Percentiles rank a stretch among this genome's conserved stretches.
Evolutionary conservation across 2,113 vertebrate species (phyloP).

Genomic region (Rhynchomys soricoides): DNA sequence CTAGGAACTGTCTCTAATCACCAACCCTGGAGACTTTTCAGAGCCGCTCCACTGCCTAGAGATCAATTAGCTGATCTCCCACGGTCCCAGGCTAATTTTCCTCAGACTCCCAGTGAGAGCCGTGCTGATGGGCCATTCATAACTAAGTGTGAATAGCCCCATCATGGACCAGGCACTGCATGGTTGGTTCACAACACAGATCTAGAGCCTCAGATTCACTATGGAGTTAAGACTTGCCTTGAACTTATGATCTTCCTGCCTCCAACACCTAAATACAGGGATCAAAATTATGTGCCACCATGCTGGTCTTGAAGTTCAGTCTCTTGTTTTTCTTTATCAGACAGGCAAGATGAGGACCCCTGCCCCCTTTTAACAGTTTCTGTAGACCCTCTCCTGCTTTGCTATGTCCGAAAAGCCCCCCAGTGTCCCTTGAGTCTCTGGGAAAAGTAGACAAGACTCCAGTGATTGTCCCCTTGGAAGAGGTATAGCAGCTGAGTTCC

Average conservation of each 20-base stretch:
- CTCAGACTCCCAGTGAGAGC: background rate
- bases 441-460: background rate
- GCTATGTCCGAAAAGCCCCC: background rate
- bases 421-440: background rate
- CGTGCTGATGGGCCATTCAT: background rate
- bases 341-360: background rate
- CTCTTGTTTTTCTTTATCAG: background rate
- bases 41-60: background rate
- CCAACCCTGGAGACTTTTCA: background rate
- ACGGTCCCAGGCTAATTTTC: background rate
- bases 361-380: background rate
- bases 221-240: background rate
- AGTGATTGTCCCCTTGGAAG: background rate
- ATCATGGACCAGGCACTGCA: rapidly evolving
- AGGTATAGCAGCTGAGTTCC: background rate
- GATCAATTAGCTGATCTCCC: background rate
- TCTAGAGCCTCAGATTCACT: background rate
- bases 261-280: background rate
- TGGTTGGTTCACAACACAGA: background rate
- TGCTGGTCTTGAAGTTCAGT: background rate
- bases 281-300: background rate
- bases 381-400: background rate
- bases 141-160: rapidly evolving
- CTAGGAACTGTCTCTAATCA: background rate
- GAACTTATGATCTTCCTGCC: background rate